Base-by-base conservation (phyloP, 2,888 invertebrate species). In the Stictocephala bisonia region DNA sequence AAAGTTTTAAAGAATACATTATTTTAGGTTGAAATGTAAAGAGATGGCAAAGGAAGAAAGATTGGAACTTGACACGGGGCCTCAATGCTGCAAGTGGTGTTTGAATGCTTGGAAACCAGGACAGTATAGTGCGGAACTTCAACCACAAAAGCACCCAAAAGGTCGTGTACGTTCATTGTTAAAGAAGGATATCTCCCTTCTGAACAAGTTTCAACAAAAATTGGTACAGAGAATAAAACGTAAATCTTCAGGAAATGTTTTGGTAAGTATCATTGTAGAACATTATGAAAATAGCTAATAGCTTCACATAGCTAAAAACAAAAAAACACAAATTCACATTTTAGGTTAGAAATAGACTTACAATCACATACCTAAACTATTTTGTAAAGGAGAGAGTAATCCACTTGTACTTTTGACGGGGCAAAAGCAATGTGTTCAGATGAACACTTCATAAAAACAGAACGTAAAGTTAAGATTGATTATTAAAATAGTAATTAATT, bases 121-220 rank as follows among this genome's bases (percentile, higher is more conserved):
- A 20, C 1, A 7, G 9, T 68, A 48, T 51, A 20, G 11, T 22
- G 41, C 51, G 26, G 18, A 15, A 15, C 18, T 67, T 18, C 26
- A 35, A 35, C 67, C 68, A 3, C 68, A 69, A 27, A 72, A 71
- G 53, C 51, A n/a, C 2, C 40, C 41, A 31, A 53, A 29, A n/a
- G 44, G 29, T n/a, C 31, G 31, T 20, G 44, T 56, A 6, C 70
- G 56, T 2, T 70, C 56, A 11, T 31, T 68, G n/a, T 15, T 50
- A 31, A 68, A 50, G 13, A 41, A 48, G 44, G 71, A 60, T 15
- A 4, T 7, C 13, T 3, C 26, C 18, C 29, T n/a, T 20, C 41
- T 60, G 11, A 60, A 56, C 31, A 27, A 13, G n/a, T 56, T 13
- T 31, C 60, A 44, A 24, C 0, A 27, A 48, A 48, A 48, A 18